Conservation (phyloP, 2,888 invertebrate genomes). For the Brachycybe producta region DNA sequence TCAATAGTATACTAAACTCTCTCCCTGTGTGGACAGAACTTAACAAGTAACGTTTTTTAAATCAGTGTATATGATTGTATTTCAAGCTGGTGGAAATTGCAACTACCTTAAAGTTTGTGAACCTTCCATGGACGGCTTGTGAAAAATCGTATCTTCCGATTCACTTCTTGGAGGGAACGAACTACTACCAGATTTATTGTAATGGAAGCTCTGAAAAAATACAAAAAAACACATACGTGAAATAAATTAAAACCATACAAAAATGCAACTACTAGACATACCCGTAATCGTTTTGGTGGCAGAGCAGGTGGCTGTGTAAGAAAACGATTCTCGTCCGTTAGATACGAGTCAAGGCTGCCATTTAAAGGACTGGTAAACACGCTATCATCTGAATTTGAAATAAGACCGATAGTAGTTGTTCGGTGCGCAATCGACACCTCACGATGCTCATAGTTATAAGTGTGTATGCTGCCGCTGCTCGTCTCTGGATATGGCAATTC, state of each 20-base stretch:
- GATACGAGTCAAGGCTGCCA: neutral
- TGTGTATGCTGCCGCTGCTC: conserved; percentile 42
- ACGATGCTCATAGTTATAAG: conserved; percentile 30
- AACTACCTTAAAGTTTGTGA: too few relatives aligned
- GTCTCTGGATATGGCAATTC: conserved; percentile 52
- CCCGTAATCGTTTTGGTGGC: conserved; percentile 24
- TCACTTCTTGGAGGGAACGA: too few relatives aligned
- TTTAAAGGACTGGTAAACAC: too few relatives aligned
- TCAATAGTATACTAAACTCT: too few relatives aligned
- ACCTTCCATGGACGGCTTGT: too few relatives aligned
- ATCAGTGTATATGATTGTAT: too few relatives aligned
- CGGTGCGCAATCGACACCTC: conserved; percentile 37
- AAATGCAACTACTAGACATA: conserved; percentile 7
- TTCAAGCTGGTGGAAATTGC: too few relatives aligned
- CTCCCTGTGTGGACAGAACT: too few relatives aligned
- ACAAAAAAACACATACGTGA: neutral
- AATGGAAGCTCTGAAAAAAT: neutral
- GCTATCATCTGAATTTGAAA: too few relatives aligned
- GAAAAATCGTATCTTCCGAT: too few relatives aligned
- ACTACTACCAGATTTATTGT: too few relatives aligned
- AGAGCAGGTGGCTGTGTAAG: conserved; percentile 23
- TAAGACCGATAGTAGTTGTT: neutral
- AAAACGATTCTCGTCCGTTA: neutral
- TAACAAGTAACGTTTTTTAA: too few relatives aligned
- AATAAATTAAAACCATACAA: neutral